phyloP scores from a whole-genome alignment of 2,113 vertebrate species.

The Archilochus colubris region DNA sequence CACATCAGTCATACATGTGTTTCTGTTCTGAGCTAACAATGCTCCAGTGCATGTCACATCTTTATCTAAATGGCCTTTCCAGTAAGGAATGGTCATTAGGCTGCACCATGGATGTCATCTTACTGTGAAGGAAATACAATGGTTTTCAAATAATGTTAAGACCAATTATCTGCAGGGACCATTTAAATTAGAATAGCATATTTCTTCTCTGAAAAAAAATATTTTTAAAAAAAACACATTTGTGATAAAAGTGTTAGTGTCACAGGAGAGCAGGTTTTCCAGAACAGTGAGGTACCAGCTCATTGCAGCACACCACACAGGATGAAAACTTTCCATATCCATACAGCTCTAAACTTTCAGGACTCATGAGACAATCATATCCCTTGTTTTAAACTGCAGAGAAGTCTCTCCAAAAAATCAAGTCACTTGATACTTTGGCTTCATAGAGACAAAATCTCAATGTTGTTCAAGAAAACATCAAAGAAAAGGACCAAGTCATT shows the following conservation, averaged over 20 bases:
- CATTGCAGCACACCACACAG: neutral
- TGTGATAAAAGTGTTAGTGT: neutral
- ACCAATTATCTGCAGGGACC: neutral
- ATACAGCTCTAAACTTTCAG: neutral
- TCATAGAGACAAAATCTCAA: neutral
- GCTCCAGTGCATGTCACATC: neutral
- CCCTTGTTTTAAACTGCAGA: neutral
- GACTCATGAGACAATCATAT: neutral
- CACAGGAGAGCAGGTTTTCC: neutral
- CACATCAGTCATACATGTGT: neutral
- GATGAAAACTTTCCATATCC: neutral
- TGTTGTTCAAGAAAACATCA: neutral
- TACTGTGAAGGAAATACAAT: neutral
- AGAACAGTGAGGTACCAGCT: neutral
- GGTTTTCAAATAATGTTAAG: neutral
- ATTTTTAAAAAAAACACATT: no score
- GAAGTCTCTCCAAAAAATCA: neutral
- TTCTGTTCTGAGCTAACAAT: neutral
- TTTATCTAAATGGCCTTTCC: neutral
- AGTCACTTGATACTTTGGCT: neutral
- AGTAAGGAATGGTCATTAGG: neutral
- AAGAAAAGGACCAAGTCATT: neutral
- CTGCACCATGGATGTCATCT: neutral
- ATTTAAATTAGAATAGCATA: neutral
- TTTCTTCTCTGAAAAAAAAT: neutral